Base-by-base conservation (phyloP, 2,888 invertebrate species). In the Amblyteles armatorius region DNA sequence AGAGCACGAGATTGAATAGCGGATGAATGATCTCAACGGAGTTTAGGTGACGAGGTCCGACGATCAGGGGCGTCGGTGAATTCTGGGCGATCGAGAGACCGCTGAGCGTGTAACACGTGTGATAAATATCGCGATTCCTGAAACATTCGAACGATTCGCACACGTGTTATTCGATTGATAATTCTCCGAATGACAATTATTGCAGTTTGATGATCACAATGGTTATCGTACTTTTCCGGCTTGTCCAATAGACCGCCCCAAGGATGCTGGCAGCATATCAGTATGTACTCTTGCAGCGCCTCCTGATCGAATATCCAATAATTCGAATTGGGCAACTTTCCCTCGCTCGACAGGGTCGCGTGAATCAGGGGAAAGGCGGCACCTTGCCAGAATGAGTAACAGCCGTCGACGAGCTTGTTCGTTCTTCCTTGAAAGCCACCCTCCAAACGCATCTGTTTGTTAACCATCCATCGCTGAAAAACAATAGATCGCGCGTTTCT, bases 381-480 rank as follows among this genome's bases (percentile, higher is more conserved):
- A 40, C 99, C 99, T 94, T 99, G 99, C 99, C 99, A 99, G 94
- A 99, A 99, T 0, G 99, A 99, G 94, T 99, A 99, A 94, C 99
- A 99, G 3, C 98, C 98, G 95, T 99, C 99, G 0, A 99, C 99
- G 87, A 99, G 95, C 94, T 99, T 99, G 94, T 99, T 99, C 1
- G 99, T 99, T 91, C 99, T 96, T 0, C 99, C 99, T 95, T 98
- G 97, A 93, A 99, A 99, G 7, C 99, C 99, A 44, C 99, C 99
- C 94, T 99, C 99, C 87, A 97, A 96, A 85, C 95, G 95, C 98
- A 99, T 99, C 94, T 99, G 99, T 74, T 98, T 96, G 91, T 97
- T 97, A 0, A 97, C 96, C 85, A 97, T 95, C 99, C 99, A 99
- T 89, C 97, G 95, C 96, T 96, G 89, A 82, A 93, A 92, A 76